A percentile compares a stretch with the other conserved stretches of the same genome.
phyloP scores from a whole-genome alignment of 2,797 vertebrate genomes.

The Danionella dracula region DNA sequence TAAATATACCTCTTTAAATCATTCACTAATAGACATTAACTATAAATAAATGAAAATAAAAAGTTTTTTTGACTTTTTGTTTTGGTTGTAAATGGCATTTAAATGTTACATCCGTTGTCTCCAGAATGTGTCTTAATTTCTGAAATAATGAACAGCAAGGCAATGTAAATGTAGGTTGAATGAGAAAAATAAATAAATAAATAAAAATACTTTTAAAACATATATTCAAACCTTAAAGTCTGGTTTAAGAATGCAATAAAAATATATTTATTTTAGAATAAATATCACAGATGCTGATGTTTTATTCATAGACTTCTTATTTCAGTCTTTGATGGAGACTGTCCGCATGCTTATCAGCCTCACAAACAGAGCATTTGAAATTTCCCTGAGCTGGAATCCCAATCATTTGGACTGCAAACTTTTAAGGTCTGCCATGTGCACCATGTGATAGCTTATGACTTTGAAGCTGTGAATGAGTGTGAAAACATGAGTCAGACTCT shows the following conservation, averaged over 20 bases:
- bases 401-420: constrained; percentile 43
- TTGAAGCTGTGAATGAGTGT: constrained; percentile 64
- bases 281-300: constrained; percentile 3
- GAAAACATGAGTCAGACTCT: constrained; percentile 54
- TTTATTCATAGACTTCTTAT: constrained; percentile 2
- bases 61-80: too few relatives aligned
- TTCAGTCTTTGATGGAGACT: not conserved
- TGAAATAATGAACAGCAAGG: too few relatives aligned
- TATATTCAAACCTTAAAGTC: not conserved
- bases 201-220: too few relatives aligned
- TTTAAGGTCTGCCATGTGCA: constrained; percentile 44
- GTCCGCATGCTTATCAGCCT: constrained; percentile 26
- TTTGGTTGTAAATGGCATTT: not conserved
- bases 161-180: too few relatives aligned
- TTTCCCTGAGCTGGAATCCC: constrained; percentile 42
- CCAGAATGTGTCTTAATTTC: not conserved
- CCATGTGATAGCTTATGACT: constrained; percentile 54
- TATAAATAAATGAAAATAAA: constrained; percentile 21
- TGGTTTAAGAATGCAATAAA: not conserved
- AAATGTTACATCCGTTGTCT: not conserved
- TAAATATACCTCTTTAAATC: constrained; percentile 33
- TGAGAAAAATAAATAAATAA: too few relatives aligned
- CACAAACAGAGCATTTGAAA: constrained; percentile 5
- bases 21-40: not conserved
- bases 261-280: not conserved